These are phyloP conservation scores for Chrysogorgia sp. DNA, from an alignment of 92 coral and sea anemone genomes.

Conservation along the genomic window DNA sequence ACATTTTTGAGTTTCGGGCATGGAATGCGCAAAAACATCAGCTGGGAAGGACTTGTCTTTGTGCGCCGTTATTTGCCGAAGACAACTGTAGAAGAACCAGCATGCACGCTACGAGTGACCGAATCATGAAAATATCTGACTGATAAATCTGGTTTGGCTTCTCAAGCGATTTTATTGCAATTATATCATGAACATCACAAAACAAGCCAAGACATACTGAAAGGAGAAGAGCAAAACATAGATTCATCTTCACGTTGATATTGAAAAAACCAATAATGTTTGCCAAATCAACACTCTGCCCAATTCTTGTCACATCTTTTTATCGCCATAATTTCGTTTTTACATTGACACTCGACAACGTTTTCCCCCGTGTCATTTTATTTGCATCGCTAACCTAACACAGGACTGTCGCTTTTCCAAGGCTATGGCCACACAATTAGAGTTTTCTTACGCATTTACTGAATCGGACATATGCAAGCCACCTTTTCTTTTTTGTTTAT, in stretches of 20 bases:
- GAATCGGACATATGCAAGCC: constrained; percentile 34
- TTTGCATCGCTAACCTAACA: not conserved
- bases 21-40: too few relatives aligned
- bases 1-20: too few relatives aligned
- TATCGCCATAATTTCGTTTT: not conserved
- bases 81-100: too few relatives aligned
- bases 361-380: not conserved
- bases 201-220: not conserved
- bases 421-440: too few relatives aligned
- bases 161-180: not conserved
- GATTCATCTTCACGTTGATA: not conserved
- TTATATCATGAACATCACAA: not conserved
- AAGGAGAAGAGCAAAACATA: not conserved
- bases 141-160: too few relatives aligned
- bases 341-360: not conserved
- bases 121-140: too few relatives aligned
- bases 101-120: too few relatives aligned
- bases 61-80: too few relatives aligned
- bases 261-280: constrained; percentile 13
- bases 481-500: constrained; percentile 42
- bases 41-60: too few relatives aligned
- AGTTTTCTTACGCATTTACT: not conserved
- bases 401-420: not conserved
- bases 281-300: constrained; percentile 24
- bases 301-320: constrained; percentile 7